Base-by-base conservation (phyloP, 1,140 invertebrate genomes). In the Vollenhovia emeryi region DNA sequence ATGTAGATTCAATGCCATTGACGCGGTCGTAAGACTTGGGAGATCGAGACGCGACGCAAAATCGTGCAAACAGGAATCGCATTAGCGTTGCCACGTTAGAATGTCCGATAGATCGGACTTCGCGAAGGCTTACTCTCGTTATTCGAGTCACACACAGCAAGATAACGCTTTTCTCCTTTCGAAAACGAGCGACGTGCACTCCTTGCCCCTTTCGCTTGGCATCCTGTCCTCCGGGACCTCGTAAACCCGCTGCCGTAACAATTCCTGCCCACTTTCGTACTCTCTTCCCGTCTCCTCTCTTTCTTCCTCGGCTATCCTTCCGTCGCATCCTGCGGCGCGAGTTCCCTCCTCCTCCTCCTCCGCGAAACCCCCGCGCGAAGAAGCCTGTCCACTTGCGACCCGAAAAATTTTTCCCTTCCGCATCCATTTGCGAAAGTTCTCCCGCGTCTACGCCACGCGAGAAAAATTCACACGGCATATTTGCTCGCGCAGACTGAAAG, bases 131-230 rank as follows among this genome's bases (percentile, higher is more conserved):
- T 75, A 73, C 82, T 85, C 90, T 90, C 87, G 88, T 92, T 93
- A 92, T 93, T 91, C 92, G 66, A 92, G 91, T 92, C 92, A 92
- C 92, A 92, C 89, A 86, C 85, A 87, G 75, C 59, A 88, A 87
- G 86, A 88, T 88, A 89, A 91, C 89, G 89, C 86, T 89, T 91
- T 89, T 87, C 86, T 84, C 24, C 64, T 83, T 86, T 86, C 84
- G 86, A 33, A 52, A 88, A 88, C 74, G 55, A 87, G 86, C 76
- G 86, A 91, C 87, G 84, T 88, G 82, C 85, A 43, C 69, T 71
- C 85, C 55, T 87, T 86, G 4, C 79, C 66, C 80, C 82, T 50
- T 90, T 91, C 85, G 78, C 87, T 85, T 87, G 83, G 89, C 78
- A 76, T 87, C 87, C 73, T 91, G 85, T 92, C 91, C 91, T 85